Evolutionary conservation across 2,113 vertebrate species (phyloP).

Genomic region (Brachypodius melanocephalos): DNA sequence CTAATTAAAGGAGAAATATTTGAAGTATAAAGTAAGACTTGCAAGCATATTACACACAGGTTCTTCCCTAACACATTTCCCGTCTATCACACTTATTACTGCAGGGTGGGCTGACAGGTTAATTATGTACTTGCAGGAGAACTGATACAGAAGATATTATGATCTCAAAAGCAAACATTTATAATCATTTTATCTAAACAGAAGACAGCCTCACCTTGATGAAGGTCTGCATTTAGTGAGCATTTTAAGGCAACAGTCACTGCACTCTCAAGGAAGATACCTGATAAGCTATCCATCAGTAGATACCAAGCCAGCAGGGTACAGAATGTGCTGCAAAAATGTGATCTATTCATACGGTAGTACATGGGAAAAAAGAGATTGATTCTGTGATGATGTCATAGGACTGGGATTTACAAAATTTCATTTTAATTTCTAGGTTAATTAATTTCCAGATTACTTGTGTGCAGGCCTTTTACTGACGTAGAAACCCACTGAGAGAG

Average conservation of each 20-base stretch:
- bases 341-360: neutral
- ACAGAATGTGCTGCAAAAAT: neutral
- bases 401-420: neutral
- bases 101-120: conserved; percentile 78
- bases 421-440: neutral
- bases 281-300: neutral
- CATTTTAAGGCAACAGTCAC: conserved; percentile 7
- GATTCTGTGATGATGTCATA: neutral
- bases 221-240: conserved; percentile 67
- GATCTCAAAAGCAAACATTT: conserved; percentile 77
- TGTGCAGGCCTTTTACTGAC: neutral
- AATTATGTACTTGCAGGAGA: conserved; percentile 76
- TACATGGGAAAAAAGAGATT: neutral
- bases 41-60: conserved; percentile 63
- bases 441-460: neutral
- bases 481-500: neutral
- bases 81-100: conserved; percentile 77
- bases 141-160: conserved; percentile 75
- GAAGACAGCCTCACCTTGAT: conserved; percentile 71
- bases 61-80: conserved; percentile 75
- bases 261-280: neutral
- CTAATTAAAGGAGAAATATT: conserved; percentile 75
- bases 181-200: conserved; percentile 75
- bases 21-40: conserved; percentile 71
- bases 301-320: neutral